Base-by-base conservation (phyloP, 2,888 invertebrate genomes). In the Atethmia centrago region DNA sequence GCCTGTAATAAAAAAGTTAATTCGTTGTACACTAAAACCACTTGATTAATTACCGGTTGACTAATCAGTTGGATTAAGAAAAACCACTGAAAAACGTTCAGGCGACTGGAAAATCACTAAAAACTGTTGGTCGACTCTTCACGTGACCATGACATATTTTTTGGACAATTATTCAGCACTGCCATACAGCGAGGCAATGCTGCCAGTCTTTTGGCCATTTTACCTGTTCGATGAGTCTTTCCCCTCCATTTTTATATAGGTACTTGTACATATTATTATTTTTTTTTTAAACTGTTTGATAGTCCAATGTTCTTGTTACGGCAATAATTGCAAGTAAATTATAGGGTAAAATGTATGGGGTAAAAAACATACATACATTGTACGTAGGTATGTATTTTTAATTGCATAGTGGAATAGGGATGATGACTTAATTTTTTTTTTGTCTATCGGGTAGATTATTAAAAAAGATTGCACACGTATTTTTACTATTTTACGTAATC, bases 1-100 rank as follows among this genome's bases (percentile, higher is more conserved):
- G 21, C 21, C 19, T 40, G 47, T n/a, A n/a, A n/a, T n/a, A n/a
- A n/a, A 68, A 25, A 68, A 36, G 68, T 68, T 36, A 25, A 28
- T 9, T 16, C 14, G 31, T 10, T 19, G 31, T 1, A 31, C 2
- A 4, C 25, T 47, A n/a, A 25, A 25, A 12, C 14, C 16, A 19
- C 1, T 31, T 49, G 47, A 40, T 64, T 45, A 21, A 25, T n/a
- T 28, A 1, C 25, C 10, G 21, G 42, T 42, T 31, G 21, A 40
- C 2, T 16, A 40, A 49, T 67, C 47, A 67, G 5, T 14, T 19
- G 25, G 14, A 69, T 69, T 67, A 16, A 16, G 10, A 12, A 4
- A 31, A 31, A 3, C 31, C 31, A 31, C 31, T 3, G 31, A 31
- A 21, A 49, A 49, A 16, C 8, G 12, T 19, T n/a, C 4, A 5